These are phyloP conservation scores for Cephus rjabovi DNA, from an alignment of 2,888 invertebrate species.

Conservation along the genomic window DNA sequence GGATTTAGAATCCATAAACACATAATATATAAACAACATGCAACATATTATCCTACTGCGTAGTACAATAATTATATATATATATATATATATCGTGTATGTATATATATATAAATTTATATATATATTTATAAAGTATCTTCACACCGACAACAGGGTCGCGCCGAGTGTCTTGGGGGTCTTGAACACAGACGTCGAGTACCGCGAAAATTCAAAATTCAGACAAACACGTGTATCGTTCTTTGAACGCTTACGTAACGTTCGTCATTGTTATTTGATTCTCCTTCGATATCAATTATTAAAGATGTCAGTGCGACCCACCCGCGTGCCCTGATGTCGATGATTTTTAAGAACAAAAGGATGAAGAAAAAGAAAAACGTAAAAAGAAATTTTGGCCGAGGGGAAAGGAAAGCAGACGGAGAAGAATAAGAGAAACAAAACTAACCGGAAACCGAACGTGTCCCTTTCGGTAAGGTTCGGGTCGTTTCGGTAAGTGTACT, in stretches of 20 bases:
- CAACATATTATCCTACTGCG: constrained; percentile 64
- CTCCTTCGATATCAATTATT: background rate
- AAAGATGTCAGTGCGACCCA: background rate
- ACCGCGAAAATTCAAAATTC: background rate
- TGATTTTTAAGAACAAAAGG: background rate
- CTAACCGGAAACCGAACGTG: background rate
- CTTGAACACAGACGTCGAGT: too few species aligned
- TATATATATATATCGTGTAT: constrained; percentile 23
- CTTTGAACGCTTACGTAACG: background rate
- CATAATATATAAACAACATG: constrained; percentile 66
- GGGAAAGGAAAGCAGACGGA: background rate
- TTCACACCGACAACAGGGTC: constrained; percentile 1
- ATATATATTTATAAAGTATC: constrained; percentile 26
- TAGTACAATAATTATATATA: constrained; percentile 50
- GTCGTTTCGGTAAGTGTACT: background rate
- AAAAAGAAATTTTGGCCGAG: constrained; percentile 9
- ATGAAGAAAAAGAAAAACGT: constrained; percentile 6
- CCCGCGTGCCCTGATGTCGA: background rate
- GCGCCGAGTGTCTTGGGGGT: background rate
- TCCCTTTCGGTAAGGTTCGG: background rate
- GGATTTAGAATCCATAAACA: constrained; percentile 65
- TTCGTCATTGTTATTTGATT: background rate
- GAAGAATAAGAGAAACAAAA: background rate
- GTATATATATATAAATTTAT: constrained; percentile 1
- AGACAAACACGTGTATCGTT: background rate